Evolutionary conservation across 2,888 invertebrate genomes (phyloP), one percentile per base, ranked within the genome.

Genomic region (Tinea trinotella): DNA sequence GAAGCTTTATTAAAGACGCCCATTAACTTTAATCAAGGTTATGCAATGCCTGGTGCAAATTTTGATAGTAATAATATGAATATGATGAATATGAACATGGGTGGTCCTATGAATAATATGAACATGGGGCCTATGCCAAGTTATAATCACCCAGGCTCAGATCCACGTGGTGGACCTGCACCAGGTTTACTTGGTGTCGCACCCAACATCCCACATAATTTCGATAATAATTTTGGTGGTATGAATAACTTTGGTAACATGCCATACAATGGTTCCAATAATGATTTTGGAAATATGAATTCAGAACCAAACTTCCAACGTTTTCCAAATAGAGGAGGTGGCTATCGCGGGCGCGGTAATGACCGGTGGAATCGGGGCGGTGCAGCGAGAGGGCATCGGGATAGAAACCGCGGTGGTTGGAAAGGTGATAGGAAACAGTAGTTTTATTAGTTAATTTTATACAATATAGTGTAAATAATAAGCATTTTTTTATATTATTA

Each of bases 101-200:
- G 69, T 4, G 61, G 57, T 54, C 70, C 64, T 59, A 74, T 81
- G 76, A 75, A 70, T 61, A 78, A 87, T 2, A 54, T 72, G 46
- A 68, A 67, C 52, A 73, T 89, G 68, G 74, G 75, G 56, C 76
- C 74, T 53, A 74, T 84, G 73, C 77, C 76, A 55, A 74, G 74
- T 17, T 84, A 67, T 58, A 85, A 80, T 68, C 81, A 79, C 59
- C 59, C 76, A 15, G n/a, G n/a, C n/a, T 71, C 84, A 64, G 85
- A 88, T 60, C 81, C 84, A 19, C 74, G 86, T 35, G 81, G 77
- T 24, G 81, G 87, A 53, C 76, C 86, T 56, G 63, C 87, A 62
- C 89, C 89, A 0, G 89, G 90, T 0, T 66, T 90, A 20, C 70
- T 90, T 60, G 89, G 89, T 9, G 87, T 90, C 64, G 85, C 88